Evolutionary conservation across 2,888 invertebrate species (phyloP).

Genomic region (Pollenia griseotomentosa): DNA sequence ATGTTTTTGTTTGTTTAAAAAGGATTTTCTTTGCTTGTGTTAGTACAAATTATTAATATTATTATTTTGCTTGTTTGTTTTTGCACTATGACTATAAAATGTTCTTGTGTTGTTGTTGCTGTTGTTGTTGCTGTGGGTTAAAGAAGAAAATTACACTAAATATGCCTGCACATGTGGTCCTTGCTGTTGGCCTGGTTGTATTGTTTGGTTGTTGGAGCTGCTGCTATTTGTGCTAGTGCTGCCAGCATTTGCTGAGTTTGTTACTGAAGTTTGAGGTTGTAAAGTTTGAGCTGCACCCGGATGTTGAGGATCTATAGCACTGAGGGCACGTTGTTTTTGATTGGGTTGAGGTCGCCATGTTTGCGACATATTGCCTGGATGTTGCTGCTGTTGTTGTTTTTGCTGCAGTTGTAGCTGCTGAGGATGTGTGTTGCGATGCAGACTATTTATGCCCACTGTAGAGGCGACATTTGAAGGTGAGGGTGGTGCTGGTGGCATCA

Average conservation of each 20-base stretch:
- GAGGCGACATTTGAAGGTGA: slow-evolving; percentile 73
- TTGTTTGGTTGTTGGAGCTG: slow-evolving; percentile 77
- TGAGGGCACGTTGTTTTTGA: slow-evolving; percentile 77
- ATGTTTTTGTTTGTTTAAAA: slow-evolving; percentile 56
- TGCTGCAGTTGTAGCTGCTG: slow-evolving; percentile 75
- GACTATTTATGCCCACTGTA: slow-evolving; percentile 73
- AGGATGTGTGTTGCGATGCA: slow-evolving; percentile 76
- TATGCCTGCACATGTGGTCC: slow-evolving; percentile 84
- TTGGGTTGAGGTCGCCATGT: slow-evolving; percentile 85
- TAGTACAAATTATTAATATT: slow-evolving; percentile 62
- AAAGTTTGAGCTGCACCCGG: slow-evolving; percentile 62
- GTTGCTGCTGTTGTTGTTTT: slow-evolving; percentile 71
- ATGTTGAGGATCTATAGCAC: slow-evolving; percentile 70
- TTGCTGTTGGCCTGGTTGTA: slow-evolving; percentile 81
- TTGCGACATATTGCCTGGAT: slow-evolving; percentile 78
- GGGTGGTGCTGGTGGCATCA: slow-evolving; percentile 81
- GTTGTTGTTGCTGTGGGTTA: slow-evolving; percentile 23
- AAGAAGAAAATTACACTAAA: slow-evolving; percentile 79
- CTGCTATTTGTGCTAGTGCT: slow-evolving; percentile 79
- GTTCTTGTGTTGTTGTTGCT: slow-evolving; percentile 66
- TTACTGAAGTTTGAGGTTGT: slow-evolving; percentile 72
- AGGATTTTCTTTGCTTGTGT: slow-evolving; percentile 40
- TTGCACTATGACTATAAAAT: slow-evolving; percentile 70
- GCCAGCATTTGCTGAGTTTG: slow-evolving; percentile 76
- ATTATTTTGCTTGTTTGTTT: slow-evolving; percentile 44